Evolutionary conservation across 2,888 invertebrate species (phyloP).

Genomic region (Sesia apiformis): DNA sequence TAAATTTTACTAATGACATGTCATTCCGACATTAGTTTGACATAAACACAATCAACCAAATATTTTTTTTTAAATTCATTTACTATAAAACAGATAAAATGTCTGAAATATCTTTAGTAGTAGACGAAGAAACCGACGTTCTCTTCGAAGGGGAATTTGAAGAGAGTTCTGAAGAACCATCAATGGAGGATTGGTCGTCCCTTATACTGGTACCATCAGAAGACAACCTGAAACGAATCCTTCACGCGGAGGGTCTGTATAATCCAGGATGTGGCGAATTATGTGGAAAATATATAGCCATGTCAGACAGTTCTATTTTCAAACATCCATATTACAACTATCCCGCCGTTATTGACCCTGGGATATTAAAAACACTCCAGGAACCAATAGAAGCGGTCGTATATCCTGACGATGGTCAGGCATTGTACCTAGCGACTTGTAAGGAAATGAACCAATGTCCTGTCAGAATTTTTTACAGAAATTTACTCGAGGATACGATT

Average conservation of each 20-base stretch:
- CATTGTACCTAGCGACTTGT: constrained; percentile 40
- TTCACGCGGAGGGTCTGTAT: constrained; percentile 29
- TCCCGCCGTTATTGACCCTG: constrained; percentile 48
- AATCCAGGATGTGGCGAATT: constrained; percentile 42
- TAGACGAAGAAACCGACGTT: background rate
- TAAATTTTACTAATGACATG: too few species aligned
- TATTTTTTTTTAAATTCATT: too few species aligned
- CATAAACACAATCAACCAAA: too few species aligned
- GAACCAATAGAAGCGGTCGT: constrained; percentile 20
- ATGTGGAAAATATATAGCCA: constrained; percentile 36
- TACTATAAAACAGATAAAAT: too few species aligned
- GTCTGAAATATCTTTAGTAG: background rate
- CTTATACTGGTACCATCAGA: constrained; percentile 21
- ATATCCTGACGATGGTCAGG: constrained; percentile 48
- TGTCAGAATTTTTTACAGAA: constrained; percentile 31
- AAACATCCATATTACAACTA: constrained; percentile 48
- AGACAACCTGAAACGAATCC: constrained; percentile 25
- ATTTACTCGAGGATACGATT: constrained; percentile 29
- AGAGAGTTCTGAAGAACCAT: constrained; percentile 35
- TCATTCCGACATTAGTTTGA: too few species aligned
- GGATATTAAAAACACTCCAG: constrained; percentile 36
- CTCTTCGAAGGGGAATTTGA: constrained; percentile 1
- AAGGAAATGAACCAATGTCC: constrained; percentile 40
- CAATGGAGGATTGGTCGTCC: constrained; percentile 51
- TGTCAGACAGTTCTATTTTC: constrained; percentile 41